A percentile compares a stretch with the other conserved stretches of the same genome.
Evolutionary conservation across 2,797 vertebrate species (phyloP).

Genomic region (Gadopsis marmoratus): DNA sequence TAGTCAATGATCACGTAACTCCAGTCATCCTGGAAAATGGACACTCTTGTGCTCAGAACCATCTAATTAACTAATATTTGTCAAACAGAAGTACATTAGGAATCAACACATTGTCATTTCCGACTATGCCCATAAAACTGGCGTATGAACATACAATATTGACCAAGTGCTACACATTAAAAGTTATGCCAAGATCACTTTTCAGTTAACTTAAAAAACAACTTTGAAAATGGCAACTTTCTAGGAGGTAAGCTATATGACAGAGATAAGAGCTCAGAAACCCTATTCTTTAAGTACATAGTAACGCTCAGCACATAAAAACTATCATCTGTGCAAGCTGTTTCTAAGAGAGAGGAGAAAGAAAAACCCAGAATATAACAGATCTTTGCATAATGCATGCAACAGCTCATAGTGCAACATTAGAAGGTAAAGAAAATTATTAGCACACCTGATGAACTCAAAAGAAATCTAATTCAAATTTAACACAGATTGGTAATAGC

Average conservation of each 20-base stretch:
- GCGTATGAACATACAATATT: not conserved
- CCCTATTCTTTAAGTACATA: not conserved
- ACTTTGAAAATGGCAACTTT: not conserved
- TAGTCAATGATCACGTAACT: not conserved
- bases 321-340: not conserved
- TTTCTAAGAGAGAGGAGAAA: not conserved
- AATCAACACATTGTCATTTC: not conserved
- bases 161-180: not conserved
- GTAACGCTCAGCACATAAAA: not conserved
- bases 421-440: not conserved
- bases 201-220: not conserved
- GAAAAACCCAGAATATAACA: not conserved
- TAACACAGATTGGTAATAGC: not conserved
- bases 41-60: slow-evolving; percentile 9
- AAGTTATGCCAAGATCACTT: not conserved
- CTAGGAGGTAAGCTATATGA: not conserved
- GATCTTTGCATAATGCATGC: not conserved
- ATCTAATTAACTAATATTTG: slow-evolving; percentile 29
- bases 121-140: not conserved
- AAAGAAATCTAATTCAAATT: not conserved
- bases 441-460: not conserved
- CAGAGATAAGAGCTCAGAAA: not conserved
- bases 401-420: not conserved
- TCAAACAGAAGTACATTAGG: slow-evolving; percentile 9
- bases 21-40: slow-evolving; percentile 7